Percentiles rank a stretch among this genome's conserved stretches.
phyloP scores from a whole-genome alignment of 2,797 vertebrate genomes.

The Lemur catta region DNA sequence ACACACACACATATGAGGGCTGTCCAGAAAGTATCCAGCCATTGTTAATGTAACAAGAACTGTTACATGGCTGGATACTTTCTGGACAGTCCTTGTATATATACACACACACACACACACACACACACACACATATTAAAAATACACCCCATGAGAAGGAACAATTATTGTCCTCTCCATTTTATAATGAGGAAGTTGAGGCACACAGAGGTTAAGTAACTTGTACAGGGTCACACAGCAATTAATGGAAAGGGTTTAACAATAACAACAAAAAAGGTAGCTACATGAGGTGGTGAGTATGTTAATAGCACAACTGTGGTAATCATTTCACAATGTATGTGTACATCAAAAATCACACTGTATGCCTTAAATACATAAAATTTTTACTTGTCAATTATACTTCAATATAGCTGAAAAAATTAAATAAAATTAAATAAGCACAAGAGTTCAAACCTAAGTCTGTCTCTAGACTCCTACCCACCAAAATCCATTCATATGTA shows the following conservation, averaged over 20 bases:
- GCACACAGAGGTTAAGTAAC: not conserved
- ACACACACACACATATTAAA: not conserved
- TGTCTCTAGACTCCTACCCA: not conserved
- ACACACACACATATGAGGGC: too few species aligned
- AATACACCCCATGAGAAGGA: not conserved
- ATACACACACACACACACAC: too few species aligned
- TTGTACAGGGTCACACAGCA: not conserved
- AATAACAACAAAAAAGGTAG: not conserved
- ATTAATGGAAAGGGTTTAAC: not conserved
- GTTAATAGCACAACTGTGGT: not conserved
- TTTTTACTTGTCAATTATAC: not conserved
- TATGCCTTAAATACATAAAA: not conserved
- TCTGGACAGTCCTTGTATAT: too few species aligned
- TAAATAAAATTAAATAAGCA: not conserved
- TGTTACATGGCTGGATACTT: too few species aligned
- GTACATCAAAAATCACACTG: not conserved
- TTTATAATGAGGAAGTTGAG: slow-evolving; percentile 17
- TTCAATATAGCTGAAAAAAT: not conserved
- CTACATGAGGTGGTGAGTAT: not conserved
- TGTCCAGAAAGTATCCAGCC: too few species aligned
- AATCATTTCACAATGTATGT: not conserved
- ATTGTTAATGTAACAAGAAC: too few species aligned
- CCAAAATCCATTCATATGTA: not conserved
- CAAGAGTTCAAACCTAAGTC: not conserved
- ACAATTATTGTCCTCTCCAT: not conserved